These are phyloP conservation scores for Hyles euphorbiae DNA, from an alignment of 1,140 invertebrate species.

Conservation along the genomic window DNA sequence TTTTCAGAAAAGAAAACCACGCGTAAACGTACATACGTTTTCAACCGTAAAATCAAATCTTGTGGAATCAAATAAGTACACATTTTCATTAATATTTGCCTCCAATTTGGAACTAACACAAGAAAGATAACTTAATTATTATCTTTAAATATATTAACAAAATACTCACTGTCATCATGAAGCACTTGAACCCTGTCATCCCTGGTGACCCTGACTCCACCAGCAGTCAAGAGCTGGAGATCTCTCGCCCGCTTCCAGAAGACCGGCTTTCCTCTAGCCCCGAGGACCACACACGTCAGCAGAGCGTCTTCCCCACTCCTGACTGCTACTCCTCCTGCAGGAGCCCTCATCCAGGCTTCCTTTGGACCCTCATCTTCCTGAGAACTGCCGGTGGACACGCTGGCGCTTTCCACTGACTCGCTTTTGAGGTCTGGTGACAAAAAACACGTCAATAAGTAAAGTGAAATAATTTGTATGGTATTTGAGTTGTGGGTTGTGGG, in stretches of 20 bases:
- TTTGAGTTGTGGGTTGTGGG: too few relatives aligned
- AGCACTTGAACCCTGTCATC: slow-evolving; percentile 82
- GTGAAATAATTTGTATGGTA: too few relatives aligned
- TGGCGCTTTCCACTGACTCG: slow-evolving; percentile 40
- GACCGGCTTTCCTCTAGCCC: slow-evolving; percentile 79
- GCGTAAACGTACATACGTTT: too few relatives aligned
- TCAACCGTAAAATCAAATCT: too few relatives aligned
- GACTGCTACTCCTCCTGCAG: slow-evolving; percentile 43
- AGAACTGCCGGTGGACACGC: slow-evolving; percentile 38
- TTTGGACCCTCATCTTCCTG: slow-evolving; percentile 48
- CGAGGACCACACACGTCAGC: slow-evolving; percentile 84
- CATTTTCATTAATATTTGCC: too few relatives aligned
- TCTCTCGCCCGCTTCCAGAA: slow-evolving; percentile 83
- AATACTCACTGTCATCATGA: slow-evolving; percentile 78
- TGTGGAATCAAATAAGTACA: too few relatives aligned
- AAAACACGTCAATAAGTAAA: background rate
- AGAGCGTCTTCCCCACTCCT: slow-evolving; percentile 84
- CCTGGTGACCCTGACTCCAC: slow-evolving; percentile 81
- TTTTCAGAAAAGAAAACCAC: too few relatives aligned
- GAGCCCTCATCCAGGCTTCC: slow-evolving; percentile 55
- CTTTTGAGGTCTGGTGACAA: slow-evolving; percentile 42
- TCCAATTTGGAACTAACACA: too few relatives aligned
- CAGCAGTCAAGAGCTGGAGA: slow-evolving; percentile 84
- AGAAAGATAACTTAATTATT: too few relatives aligned
- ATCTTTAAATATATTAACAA: background rate